Base-by-base conservation (phyloP, 2,888 invertebrate genomes). In the Nomada fucata region DNA sequence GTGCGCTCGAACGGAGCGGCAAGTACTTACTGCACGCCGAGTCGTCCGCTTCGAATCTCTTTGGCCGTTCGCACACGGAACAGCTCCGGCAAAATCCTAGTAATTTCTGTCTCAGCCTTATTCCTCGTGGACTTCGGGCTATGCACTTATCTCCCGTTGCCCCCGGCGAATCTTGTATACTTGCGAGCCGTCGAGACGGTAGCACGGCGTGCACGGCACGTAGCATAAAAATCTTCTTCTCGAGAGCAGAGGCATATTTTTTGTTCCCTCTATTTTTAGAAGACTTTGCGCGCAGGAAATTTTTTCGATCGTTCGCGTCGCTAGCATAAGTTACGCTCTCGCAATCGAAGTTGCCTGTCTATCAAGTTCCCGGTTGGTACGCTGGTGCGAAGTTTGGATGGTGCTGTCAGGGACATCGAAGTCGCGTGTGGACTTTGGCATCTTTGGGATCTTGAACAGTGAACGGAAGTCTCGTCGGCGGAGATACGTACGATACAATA, bases 1-100 rank as follows among this genome's bases (percentile, higher is more conserved):
- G 86, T 64, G 86, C 88, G 88, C 88, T 88, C 86, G 86, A 82
- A 76, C 88, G 88, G 36, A 81, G 87, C 84, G 82, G 52, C 81
- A 65, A 82, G 81, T 81, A 36, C 7, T 36, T 36, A 36, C 36
- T 7, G 79, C 23, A 47, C 65, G 44, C 13, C 72, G 69, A 50
- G 68, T 44, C 36, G 47, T 59, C 13, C 53, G 59, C 23, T 59
- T 52, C 26, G 23, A 20, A 18, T 11, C 50, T 29, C 23, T 13
- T 60, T 52, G 23, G 4, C 1, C 4, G 9, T 47, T 53, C 0
- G 29, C 11, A 18, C 20, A 15, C 55, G 55, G 15, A 69, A 23
- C 76, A 36, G 44, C 13, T 13, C 18, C 47, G 20, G 50, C 20
- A 57, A 57, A 60, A 75, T 57, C 76, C 57, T 68, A 61, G n/a